Evolutionary conservation across 2,888 invertebrate species (phyloP), one percentile per base, ranked within the genome.

Genomic region (Eurytoma californica): DNA sequence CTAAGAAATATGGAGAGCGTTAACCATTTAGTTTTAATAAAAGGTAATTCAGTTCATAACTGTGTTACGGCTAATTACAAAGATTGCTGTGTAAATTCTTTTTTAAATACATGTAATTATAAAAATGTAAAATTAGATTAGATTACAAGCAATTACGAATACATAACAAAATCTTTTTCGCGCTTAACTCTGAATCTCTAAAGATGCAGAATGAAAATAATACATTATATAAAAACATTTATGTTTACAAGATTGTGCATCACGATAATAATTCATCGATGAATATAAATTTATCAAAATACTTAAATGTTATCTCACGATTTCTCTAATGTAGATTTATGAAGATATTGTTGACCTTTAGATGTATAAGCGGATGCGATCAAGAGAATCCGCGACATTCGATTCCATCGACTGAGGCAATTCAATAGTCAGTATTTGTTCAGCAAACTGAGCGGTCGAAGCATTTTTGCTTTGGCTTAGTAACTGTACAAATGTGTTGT

Each of bases 281-380:
- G 39, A 61, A 49, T 24, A 68, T 24, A 76, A 76, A 69, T 63
- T 69, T 20, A 76, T 63, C 61, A 39, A 63, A 74, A 63, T 55
- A 57, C 47, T 24, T 24, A 20, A 69, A 76, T 76, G 30, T 39
- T 14, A 76, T 76, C 63, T 69, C 20, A 3, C 20, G 47, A 63
- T 63, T 63, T 60, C n/a, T 61, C 16, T 58, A 75, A 76, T 61
- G 67, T 47, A 57, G 47, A 76, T 76, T 76, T 55, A 68, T 53
- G 53, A 75, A 60, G 61, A 61, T 55, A 63, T 13, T 39, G 28
- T 55, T 63, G 28, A 63, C 57, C 39, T 76, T 63, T 24, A 2
- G n/a, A 47, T 16, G 28, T 63, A 69, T 69, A 76, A 76, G 39
- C 53, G 55, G 5, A 63, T 63, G 3, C 16, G 5, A 49, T 24